A percentile compares a stretch with the other conserved stretches of the same genome.
phyloP scores from a whole-genome alignment of 2,797 vertebrate species.

The Antennarius maculatus region DNA sequence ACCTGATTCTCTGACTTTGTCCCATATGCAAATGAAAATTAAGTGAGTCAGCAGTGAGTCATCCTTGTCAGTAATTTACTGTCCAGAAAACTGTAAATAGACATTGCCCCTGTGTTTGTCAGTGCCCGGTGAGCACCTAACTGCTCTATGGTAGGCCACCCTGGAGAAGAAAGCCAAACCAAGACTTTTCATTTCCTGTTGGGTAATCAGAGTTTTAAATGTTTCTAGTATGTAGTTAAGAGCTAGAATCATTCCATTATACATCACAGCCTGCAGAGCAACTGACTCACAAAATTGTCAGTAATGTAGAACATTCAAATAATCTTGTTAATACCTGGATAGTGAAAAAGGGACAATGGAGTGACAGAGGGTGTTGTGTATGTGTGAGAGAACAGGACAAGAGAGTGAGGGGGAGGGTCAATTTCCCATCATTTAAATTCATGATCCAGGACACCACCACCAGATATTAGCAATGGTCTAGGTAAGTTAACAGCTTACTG shows the following conservation, averaged over 20 bases:
- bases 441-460: conserved; percentile 63
- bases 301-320: conserved; percentile 62
- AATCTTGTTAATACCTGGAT: conserved; percentile 64
- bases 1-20: conserved; percentile 44
- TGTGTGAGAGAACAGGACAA: conserved; percentile 20
- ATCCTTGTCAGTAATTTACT: conserved; percentile 47
- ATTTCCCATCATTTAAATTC: conserved; percentile 73
- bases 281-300: conserved; percentile 59
- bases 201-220: conserved; percentile 11
- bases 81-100: conserved; percentile 40
- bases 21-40: conserved; percentile 60
- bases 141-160: conserved; percentile 24
- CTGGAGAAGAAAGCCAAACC: conserved; percentile 28
- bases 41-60: conserved; percentile 52
- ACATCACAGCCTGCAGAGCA: not conserved
- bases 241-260: conserved; percentile 15
- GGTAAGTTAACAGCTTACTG: conserved; percentile 63
- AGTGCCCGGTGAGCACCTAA: conserved; percentile 18
- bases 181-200: not conserved
- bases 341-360: conserved; percentile 52
- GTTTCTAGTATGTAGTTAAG: conserved; percentile 6
- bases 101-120: conserved; percentile 20
- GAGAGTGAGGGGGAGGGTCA: conserved; percentile 36
- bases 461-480: conserved; percentile 26
- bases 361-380: not conserved